These are phyloP conservation scores for Phycodurus eques DNA, from an alignment of 2,113 vertebrate species.

Conservation along the genomic window DNA sequence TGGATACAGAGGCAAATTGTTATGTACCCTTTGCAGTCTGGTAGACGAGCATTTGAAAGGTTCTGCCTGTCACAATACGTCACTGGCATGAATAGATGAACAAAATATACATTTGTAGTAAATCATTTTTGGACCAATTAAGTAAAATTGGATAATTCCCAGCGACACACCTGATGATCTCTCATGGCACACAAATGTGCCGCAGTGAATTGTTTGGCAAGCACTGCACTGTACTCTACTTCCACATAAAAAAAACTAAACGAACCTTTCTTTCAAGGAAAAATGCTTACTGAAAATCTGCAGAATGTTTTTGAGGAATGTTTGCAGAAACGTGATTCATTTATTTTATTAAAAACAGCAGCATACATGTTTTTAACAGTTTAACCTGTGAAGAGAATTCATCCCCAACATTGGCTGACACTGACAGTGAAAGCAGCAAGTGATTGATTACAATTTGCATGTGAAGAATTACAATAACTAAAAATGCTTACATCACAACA, in stretches of 20 bases:
- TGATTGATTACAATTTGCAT: constrained; percentile 7
- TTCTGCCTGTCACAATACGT: background rate
- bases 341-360: constrained; percentile 45
- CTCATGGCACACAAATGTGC: background rate
- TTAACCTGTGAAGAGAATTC: constrained; percentile 2
- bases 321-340: background rate
- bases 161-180: background rate
- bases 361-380: constrained; percentile 11
- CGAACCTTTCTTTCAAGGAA: background rate
- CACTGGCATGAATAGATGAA: too few relatives aligned
- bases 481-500: constrained; percentile 39
- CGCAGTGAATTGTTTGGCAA: background rate
- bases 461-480: background rate
- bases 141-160: background rate
- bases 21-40: background rate
- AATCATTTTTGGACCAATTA: background rate
- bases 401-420: background rate
- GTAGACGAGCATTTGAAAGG: background rate
- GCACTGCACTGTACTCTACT: background rate
- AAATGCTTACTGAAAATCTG: background rate
- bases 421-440: constrained; percentile 36
- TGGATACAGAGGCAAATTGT: background rate
- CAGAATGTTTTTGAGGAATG: background rate
- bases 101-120: too few relatives aligned
- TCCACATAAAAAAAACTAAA: background rate